Percentiles rank a stretch among this genome's conserved stretches.
These are phyloP conservation scores for Cheilosia scutellata DNA, from an alignment of 2,888 invertebrate genomes.

Conservation along the genomic window DNA sequence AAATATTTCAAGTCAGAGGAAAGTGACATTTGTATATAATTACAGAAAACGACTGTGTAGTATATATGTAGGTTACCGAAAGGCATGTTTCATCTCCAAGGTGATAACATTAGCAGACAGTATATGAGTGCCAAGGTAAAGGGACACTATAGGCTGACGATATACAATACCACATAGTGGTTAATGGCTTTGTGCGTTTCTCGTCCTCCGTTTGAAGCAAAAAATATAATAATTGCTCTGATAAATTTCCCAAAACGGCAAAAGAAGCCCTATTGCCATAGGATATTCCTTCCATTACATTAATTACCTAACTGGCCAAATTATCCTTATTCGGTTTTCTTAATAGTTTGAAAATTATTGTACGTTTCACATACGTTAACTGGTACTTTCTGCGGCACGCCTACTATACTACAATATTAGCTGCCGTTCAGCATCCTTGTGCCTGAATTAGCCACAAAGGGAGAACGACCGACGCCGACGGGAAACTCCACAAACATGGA, in stretches of 20 bases:
- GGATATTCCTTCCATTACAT: slow-evolving; percentile 66
- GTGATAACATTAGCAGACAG: neutral
- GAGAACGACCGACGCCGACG: neutral
- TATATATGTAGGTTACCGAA: neutral
- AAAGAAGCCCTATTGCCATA: slow-evolving; percentile 23
- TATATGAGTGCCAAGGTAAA: slow-evolving; percentile 12
- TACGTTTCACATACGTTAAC: slow-evolving; percentile 53
- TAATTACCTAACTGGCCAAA: slow-evolving; percentile 66
- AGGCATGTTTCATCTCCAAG: neutral
- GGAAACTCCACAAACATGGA: slow-evolving; percentile 17
- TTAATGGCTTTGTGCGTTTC: slow-evolving; percentile 22
- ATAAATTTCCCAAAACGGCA: slow-evolving; percentile 45
- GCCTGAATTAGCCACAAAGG: slow-evolving; percentile 17
- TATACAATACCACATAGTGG: slow-evolving; percentile 41
- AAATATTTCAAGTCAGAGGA: slow-evolving; percentile 1
- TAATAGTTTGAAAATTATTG: slow-evolving; percentile 73
- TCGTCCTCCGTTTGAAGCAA: neutral
- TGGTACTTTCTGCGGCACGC: slow-evolving; percentile 16
- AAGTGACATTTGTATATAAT: slow-evolving; percentile 3
- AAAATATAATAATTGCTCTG: slow-evolving; percentile 50
- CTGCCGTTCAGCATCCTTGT: slow-evolving; percentile 44
- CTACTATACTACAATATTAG: neutral
- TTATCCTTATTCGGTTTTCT: slow-evolving; percentile 72
- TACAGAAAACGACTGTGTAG: neutral
- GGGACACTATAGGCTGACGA: neutral